Percentiles rank a stretch among this genome's conserved stretches.
Conservation (phyloP, 2,888 invertebrate genomes). For the Pharmacophagus antenor region DNA sequence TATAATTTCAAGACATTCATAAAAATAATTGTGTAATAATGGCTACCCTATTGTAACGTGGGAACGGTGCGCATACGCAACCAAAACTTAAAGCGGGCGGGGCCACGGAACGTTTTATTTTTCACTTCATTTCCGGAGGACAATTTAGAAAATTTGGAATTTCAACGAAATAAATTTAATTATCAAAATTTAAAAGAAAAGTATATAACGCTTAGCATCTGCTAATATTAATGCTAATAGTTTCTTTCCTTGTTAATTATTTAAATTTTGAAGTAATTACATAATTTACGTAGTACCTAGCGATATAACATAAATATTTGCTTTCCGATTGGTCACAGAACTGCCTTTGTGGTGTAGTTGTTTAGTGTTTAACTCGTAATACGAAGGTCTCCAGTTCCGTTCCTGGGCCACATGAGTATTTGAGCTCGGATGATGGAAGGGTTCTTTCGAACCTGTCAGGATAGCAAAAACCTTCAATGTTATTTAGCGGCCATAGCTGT, state of each 20-base stretch:
- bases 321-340: too few species aligned
- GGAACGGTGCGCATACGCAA: conserved; percentile 66
- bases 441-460: too few species aligned
- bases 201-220: background rate
- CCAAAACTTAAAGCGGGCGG: conserved; percentile 55
- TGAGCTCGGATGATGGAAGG: too few species aligned
- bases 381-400: too few species aligned
- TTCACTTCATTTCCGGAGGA: conserved; percentile 74
- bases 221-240: background rate
- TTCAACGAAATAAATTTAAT: conserved; percentile 17
- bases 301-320: too few species aligned
- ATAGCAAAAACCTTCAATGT: too few species aligned
- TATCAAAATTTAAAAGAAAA: background rate
- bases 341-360: too few species aligned
- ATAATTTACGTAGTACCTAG: too few species aligned
- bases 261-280: background rate
- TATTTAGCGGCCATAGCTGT: too few species aligned
- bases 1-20: background rate
- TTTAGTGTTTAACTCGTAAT: too few species aligned
- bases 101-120: conserved; percentile 68
- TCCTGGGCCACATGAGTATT: too few species aligned
- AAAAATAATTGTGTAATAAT: too few species aligned
- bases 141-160: conserved; percentile 60
- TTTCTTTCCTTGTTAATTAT: background rate
- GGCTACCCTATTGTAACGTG: conserved; percentile 58